Base-by-base conservation (phyloP, 2,113 vertebrate species). In the Solea solea region DNA sequence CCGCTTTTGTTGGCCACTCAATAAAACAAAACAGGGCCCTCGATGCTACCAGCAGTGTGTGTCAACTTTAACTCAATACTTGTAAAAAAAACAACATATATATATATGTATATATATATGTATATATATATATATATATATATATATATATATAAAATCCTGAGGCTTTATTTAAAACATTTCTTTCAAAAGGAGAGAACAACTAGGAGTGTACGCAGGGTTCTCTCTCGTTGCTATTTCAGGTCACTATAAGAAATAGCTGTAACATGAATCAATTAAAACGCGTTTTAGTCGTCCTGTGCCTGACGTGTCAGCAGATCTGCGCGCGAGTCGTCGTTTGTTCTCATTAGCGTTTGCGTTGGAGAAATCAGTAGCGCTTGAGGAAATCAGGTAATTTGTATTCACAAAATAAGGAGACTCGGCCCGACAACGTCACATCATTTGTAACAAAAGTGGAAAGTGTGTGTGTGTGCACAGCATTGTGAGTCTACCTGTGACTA, bases 331-430 rank as follows among this genome's bases (percentile, higher is more conserved):
- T 88, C 82, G 78, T 92, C 90, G 84, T 94, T 91, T 91, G 86
- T 93, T 94, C 91, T 94, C 93, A 92, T 94, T 94, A 94, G 91
- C 49, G 85, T 81, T 84, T 77, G 88, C 21, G 21, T 72, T 55
- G 53, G 71, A 89, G 83, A 93, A 91, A 93, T 93, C 91, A 92
- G 92, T 83, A 81, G 90, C 54, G 78, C 92, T 90, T 88, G 85
- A 90, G 86, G 84, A 91, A 87, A 91, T 90, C 86, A 89, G 91
- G 90, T 92, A 90, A 94, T 93, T 93, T 93, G 89, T 92, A 93
- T 88, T 63, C 80, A 72, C 84, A 92, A 1, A 91, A 91, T 90
- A 92, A 89, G 89, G 87, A 88, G 83, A 86, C 85, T 83, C 83
- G 83, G 89, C 88, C 87, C 57, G 72, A 73, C 86, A 71, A 70